These are phyloP conservation scores for Geotrupes spiniger DNA, from an alignment of 2,888 invertebrate genomes.

Conservation along the genomic window DNA sequence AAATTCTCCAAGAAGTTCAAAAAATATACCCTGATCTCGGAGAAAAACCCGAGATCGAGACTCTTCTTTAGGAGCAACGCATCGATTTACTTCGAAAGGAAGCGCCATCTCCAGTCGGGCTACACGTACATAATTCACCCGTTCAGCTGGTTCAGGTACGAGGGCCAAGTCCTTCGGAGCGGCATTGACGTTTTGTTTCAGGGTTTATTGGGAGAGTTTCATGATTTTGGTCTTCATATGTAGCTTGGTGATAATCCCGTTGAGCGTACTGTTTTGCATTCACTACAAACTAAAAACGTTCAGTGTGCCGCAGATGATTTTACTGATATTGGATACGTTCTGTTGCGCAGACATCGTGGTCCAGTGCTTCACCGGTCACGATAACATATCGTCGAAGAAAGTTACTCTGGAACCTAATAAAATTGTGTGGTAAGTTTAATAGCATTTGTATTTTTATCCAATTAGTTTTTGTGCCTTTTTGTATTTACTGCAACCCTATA, in stretches of 20 bases:
- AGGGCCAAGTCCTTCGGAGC: no score
- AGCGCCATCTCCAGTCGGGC: constrained; percentile 34
- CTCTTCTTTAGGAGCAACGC: constrained; percentile 28
- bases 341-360: constrained; percentile 41
- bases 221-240: constrained; percentile 23
- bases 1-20: background rate
- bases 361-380: constrained; percentile 47
- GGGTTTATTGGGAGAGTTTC: constrained; percentile 25
- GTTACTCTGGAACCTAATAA: constrained; percentile 39
- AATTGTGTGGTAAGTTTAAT: background rate
- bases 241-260: constrained; percentile 26
- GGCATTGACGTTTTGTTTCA: constrained; percentile 14
- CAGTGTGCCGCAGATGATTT: background rate
- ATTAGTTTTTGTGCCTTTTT: no score
- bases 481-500: no score
- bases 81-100: constrained; percentile 39
- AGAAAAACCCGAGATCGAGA: constrained; percentile 13
- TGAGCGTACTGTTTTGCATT: constrained; percentile 21
- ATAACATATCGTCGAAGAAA: constrained; percentile 40
- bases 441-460: no score
- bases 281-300: background rate
- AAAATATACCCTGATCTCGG: constrained; percentile 5
- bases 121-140: constrained; percentile 45
- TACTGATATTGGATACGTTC: constrained; percentile 30
- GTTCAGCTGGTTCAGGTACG: constrained; percentile 40